phyloP scores from a whole-genome alignment of 2,888 invertebrate species.

The Phengaris alcon region DNA sequence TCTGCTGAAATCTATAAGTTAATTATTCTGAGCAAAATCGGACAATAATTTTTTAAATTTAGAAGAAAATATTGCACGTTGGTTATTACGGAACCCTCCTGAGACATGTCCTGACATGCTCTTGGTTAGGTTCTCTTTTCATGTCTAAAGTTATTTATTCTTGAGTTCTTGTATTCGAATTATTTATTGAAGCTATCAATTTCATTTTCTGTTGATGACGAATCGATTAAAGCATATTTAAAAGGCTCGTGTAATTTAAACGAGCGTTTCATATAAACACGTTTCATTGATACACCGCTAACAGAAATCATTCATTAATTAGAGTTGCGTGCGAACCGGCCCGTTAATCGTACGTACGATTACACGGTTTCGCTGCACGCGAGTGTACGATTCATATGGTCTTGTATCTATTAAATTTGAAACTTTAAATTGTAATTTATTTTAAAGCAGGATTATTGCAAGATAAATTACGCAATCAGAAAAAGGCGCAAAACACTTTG shows the following conservation, averaged over 20 bases:
- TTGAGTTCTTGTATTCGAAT: background rate
- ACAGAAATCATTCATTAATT: conserved; percentile 58
- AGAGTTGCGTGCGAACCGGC: conserved; percentile 50
- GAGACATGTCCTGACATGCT: too few species aligned
- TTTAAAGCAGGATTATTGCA: background rate
- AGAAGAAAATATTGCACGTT: too few species aligned
- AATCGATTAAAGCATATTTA: conserved; percentile 14
- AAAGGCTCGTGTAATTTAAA: conserved; percentile 18
- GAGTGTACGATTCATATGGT: conserved; percentile 40
- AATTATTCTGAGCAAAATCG: too few species aligned
- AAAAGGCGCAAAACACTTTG: background rate
- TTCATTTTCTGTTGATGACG: background rate
- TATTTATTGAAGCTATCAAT: conserved; percentile 6
- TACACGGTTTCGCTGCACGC: conserved; percentile 51
- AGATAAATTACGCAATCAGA: background rate
- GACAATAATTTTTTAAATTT: too few species aligned
- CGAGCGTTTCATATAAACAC: conserved; percentile 30
- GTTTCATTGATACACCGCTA: conserved; percentile 52
- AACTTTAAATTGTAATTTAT: background rate
- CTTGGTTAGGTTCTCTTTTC: background rate
- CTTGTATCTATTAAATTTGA: conserved; percentile 19
- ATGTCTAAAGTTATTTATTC: background rate
- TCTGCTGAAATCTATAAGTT: too few species aligned
- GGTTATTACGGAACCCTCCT: too few species aligned
- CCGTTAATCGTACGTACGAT: conserved; percentile 53